Percentiles rank a stretch among this genome's conserved stretches.
Evolutionary conservation across 2,797 vertebrate genomes (phyloP).

Genomic region (Emydoidea blandingii): DNA sequence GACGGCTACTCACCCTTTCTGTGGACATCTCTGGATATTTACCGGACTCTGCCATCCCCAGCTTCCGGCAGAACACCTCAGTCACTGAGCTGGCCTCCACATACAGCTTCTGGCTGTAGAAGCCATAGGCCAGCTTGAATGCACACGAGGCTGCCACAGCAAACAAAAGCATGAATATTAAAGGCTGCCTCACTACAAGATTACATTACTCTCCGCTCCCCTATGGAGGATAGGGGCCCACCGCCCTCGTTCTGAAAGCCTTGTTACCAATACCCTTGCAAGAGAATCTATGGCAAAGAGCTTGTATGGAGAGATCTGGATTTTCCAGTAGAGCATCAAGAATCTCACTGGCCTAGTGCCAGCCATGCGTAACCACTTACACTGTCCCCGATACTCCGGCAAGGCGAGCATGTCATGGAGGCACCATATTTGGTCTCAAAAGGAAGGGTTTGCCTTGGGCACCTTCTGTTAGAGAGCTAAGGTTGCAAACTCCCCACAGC

Average conservation of each 20-base stretch:
- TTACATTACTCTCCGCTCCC: accelerated
- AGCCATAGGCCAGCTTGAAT: slow-evolving; percentile 87
- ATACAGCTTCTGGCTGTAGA: slow-evolving; percentile 88
- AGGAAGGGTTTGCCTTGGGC: not conserved
- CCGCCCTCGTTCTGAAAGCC: not conserved
- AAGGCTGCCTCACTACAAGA: accelerated
- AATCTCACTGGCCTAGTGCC: not conserved
- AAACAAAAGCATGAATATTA: not conserved
- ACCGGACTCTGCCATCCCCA: slow-evolving; percentile 71
- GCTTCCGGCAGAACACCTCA: slow-evolving; percentile 83
- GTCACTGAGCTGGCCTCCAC: slow-evolving; percentile 83
- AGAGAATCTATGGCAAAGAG: not conserved
- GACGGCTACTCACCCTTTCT: slow-evolving; percentile 81
- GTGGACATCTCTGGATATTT: slow-evolving; percentile 76
- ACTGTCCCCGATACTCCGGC: not conserved
- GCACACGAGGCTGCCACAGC: slow-evolving; percentile 81
- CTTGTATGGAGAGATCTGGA: not conserved
- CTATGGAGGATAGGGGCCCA: not conserved
- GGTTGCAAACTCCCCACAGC: not conserved
- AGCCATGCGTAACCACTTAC: not conserved
- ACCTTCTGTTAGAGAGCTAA: not conserved
- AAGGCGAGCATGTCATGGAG: not conserved
- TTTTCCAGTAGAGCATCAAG: not conserved
- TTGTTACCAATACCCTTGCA: not conserved
- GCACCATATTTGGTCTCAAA: not conserved